Evolutionary conservation across 23 tunicate species (phyloP), one percentile per base, ranked within the genome.

Genomic region (Halocynthia aurantium): DNA sequence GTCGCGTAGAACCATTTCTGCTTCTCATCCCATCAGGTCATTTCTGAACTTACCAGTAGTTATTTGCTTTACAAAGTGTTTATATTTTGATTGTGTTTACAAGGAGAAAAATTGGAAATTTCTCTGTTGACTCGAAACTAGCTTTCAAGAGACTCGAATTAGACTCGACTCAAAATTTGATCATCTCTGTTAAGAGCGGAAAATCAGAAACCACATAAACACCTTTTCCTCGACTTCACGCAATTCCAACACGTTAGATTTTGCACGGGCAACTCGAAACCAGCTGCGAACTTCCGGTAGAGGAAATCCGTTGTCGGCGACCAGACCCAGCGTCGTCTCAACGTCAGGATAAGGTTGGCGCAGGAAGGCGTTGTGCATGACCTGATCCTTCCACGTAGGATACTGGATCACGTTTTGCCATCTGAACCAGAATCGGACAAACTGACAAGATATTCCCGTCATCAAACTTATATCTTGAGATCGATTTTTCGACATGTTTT

Each of bases 211-310:
- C 63, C 2, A 15, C 15, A 58, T 58, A 58, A 1, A 9, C 31
- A 65, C 70, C 70, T 65, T 65, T 65, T 65, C 70, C 31, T 65
- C 70, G 49, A 65, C 70, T 65, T 65, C 70, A 20, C 31, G 22
- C 10, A 65, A 65, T 15, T 65, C 70, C 70, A 65, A 20, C 1
- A 65, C 19, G 22, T 49, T 11, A 15, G 22, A 65, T 15, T 65
- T 65, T 15, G 70, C 70, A 20, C 70, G 15, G 13, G 70, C 22
- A 8, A 65, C 13, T 65, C 70, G 70, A 65, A 65, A 65, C 70
- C 70, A 65, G 22, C 22, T 9, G 22, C 70, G 70, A 2, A 65
- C 6, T 65, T 15, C 49, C 31, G 70, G 31, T 20, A 65, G 70
- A 20, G 31, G 19, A 15, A 65, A 49, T 5, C 6, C 70, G 9